A percentile compares a stretch with the other conserved stretches of the same genome.
phyloP scores from a whole-genome alignment of 2,888 invertebrate genomes.

The Ormyrus rosae region DNA sequence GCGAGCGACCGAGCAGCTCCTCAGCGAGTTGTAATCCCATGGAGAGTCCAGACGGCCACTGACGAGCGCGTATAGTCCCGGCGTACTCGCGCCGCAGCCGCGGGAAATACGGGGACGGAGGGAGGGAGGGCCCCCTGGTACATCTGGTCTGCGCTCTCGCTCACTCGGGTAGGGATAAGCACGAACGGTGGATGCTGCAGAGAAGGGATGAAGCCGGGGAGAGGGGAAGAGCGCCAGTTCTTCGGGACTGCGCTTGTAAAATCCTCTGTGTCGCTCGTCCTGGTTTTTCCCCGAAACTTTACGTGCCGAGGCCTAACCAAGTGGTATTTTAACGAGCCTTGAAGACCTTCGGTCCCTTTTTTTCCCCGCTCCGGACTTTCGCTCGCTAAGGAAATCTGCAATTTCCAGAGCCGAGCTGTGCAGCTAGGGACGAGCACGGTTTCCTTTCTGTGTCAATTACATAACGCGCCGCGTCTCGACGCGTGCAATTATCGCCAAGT shows the following conservation, averaged over 20 bases:
- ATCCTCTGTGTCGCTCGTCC: slow-evolving; percentile 29
- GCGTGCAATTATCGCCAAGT: slow-evolving; percentile 12
- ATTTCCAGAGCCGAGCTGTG: neutral
- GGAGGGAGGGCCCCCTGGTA: slow-evolving; percentile 27
- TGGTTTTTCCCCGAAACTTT: slow-evolving; percentile 16
- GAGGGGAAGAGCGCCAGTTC: neutral
- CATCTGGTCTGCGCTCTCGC: slow-evolving; percentile 29
- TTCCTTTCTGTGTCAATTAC: slow-evolving; percentile 24
- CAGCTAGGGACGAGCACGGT: slow-evolving; percentile 13
- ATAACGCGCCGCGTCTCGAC: neutral
- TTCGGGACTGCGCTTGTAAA: slow-evolving; percentile 28
- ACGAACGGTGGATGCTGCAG: neutral
- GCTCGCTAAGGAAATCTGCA: slow-evolving; percentile 25
- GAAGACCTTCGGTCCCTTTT: slow-evolving; percentile 11
- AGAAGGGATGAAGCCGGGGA: neutral
- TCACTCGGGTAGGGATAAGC: slow-evolving; percentile 13
- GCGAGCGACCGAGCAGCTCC: neutral
- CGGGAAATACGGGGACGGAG: slow-evolving; percentile 17
- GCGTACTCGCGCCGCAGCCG: neutral
- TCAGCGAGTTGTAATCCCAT: slow-evolving; percentile 28
- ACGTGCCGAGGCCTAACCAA: neutral
- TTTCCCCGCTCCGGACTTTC: neutral
- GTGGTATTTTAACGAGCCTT: slow-evolving; percentile 47
- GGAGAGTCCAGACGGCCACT: slow-evolving; percentile 44
- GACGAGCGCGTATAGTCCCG: slow-evolving; percentile 32